phyloP scores from a whole-genome alignment of 2,113 vertebrate genomes.

The Laticauda colubrina region DNA sequence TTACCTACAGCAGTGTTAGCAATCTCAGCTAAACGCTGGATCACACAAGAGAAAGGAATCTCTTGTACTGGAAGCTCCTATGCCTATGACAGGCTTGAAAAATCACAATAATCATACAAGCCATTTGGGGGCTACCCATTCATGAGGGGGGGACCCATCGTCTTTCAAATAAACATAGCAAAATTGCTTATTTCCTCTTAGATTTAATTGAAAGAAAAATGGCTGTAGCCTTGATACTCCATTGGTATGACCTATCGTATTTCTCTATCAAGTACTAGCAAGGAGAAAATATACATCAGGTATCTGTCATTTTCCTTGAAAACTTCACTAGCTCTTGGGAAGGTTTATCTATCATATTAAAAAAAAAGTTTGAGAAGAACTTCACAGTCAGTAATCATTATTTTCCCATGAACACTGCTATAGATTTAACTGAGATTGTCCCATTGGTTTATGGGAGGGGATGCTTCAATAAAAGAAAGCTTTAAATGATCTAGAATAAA shows the following conservation, averaged over 20 bases:
- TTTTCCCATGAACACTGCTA: not conserved
- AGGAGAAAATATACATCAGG: not conserved
- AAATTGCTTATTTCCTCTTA: not conserved
- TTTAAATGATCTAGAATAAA: conserved; percentile 57
- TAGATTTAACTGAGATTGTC: conserved; percentile 25
- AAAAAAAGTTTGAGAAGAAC: conserved; percentile 9
- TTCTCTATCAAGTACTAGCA: not conserved
- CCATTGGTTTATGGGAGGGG: conserved; percentile 39
- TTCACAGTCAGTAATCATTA: not conserved
- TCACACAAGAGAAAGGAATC: conserved; percentile 30
- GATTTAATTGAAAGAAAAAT: conserved; percentile 22
- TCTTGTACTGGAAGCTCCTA: conserved; percentile 5
- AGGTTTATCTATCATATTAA: conserved; percentile 24
- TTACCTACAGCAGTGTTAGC: conserved; percentile 15
- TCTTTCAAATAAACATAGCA: not conserved
- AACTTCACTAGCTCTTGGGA: conserved; percentile 20
- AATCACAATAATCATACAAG: conserved; percentile 20
- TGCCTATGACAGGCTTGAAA: conserved; percentile 23
- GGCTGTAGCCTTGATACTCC: conserved; percentile 3
- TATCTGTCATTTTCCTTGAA: not conserved
- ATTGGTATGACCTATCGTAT: conserved; percentile 6
- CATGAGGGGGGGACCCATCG: not conserved
- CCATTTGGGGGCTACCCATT: not conserved
- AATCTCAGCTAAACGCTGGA: rapidly evolving
- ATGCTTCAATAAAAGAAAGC: conserved; percentile 53